Evolutionary conservation across 1,140 invertebrate species (phyloP).

Genomic region (Trypoxylus dichotomus): DNA sequence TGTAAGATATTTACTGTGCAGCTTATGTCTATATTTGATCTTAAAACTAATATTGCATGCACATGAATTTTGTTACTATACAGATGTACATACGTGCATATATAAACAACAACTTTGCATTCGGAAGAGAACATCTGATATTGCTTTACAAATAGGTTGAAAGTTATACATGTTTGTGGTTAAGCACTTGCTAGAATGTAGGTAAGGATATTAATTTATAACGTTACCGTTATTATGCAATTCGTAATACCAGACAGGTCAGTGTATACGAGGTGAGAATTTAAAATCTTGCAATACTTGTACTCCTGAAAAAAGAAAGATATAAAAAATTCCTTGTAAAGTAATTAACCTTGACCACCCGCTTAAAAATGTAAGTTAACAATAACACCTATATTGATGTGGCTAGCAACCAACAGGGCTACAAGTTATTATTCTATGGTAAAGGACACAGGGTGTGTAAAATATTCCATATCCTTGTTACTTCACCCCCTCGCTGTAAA

Average conservation of each 20-base stretch:
- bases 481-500: too few species aligned
- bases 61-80: not conserved
- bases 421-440: too few species aligned
- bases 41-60: not conserved
- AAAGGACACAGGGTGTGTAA: too few species aligned
- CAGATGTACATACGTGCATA: too few species aligned
- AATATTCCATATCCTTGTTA: too few species aligned
- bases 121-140: not conserved
- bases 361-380: too few species aligned
- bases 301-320: too few species aligned
- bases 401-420: too few species aligned
- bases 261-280: not conserved
- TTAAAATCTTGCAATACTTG: too few species aligned
- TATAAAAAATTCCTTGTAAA: too few species aligned
- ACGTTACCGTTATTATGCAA: not conserved
- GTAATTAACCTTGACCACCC: too few species aligned
- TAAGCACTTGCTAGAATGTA: not conserved
- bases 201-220: not conserved
- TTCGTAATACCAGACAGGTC: not conserved
- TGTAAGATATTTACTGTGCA: not conserved
- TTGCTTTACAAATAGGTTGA: not conserved
- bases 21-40: not conserved
- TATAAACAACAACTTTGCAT: not conserved
- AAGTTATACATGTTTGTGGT: slow-evolving; percentile 4
- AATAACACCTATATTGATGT: too few species aligned